phyloP scores from a whole-genome alignment of 2,113 vertebrate genomes.

The Charadrius vociferus region DNA sequence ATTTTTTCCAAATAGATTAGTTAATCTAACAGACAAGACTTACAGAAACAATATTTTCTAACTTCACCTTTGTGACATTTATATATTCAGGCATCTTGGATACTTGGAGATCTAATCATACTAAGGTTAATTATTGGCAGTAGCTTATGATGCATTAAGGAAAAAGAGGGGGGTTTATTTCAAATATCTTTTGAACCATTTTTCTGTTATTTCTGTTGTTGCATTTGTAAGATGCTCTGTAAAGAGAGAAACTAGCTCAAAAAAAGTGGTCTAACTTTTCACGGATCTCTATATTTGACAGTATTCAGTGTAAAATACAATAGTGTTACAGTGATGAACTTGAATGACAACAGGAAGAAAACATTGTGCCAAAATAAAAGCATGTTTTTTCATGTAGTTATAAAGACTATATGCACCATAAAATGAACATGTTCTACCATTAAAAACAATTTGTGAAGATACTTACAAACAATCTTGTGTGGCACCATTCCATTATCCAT shows the following conservation, averaged over 20 bases:
- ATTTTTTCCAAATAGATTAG: neutral
- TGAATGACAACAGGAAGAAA: neutral
- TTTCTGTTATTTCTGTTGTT: neutral
- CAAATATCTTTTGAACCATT: neutral
- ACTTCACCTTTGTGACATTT: neutral
- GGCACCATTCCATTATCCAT: slow-evolving; percentile 90
- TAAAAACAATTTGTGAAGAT: neutral
- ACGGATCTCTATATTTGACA: neutral
- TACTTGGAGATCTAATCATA: neutral
- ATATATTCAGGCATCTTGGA: neutral
- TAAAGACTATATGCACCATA: fast-evolving
- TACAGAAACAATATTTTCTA: neutral
- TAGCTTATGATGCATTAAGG: neutral
- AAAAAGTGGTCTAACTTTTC: neutral
- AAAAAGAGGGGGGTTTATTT: neutral
- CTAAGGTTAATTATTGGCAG: neutral
- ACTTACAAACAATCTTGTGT: slow-evolving; percentile 92
- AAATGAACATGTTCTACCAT: neutral
- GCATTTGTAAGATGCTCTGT: neutral
- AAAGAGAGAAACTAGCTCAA: neutral
- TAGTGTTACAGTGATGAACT: neutral
- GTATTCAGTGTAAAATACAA: neutral
- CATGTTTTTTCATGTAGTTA: fast-evolving
- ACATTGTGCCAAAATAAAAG: neutral
- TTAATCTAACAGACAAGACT: neutral